Percentiles rank a stretch among this genome's conserved stretches.
Conservation (phyloP, 37 sponge, comb jelly and placozoan species). For the Ianthella basta region DNA sequence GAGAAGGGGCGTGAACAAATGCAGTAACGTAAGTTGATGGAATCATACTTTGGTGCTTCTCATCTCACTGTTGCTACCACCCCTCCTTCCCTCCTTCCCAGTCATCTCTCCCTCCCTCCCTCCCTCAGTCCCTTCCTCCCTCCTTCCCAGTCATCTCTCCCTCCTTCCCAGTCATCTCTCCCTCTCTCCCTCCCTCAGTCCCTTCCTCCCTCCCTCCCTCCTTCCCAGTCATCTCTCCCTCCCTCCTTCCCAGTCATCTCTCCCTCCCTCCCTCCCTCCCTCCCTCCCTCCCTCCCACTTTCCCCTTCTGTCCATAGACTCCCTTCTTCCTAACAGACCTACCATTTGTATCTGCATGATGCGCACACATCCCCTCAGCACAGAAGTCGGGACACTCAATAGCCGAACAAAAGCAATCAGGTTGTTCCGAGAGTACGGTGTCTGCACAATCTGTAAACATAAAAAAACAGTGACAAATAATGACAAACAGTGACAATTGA, state of each 20-base stretch:
- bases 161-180: no score
- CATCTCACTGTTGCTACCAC: no score
- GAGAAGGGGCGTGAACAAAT: no score
- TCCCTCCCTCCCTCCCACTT: background rate
- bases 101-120: background rate
- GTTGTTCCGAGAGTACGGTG: slow-evolving; percentile 50
- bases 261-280: background rate
- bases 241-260: no score
- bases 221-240: no score
- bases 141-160: no score
- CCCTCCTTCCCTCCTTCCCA: background rate
- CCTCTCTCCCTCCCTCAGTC: background rate
- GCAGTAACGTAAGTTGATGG: background rate
- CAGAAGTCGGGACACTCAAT: slow-evolving; percentile 43
- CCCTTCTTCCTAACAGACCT: no score
- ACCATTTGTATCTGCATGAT: slow-evolving; percentile 73
- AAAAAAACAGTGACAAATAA: background rate
- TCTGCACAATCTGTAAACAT: slow-evolving; percentile 56
- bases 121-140: no score
- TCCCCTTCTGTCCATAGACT: background rate
- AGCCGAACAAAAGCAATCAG: slow-evolving; percentile 57
- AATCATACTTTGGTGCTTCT: background rate
- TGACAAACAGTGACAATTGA: background rate
- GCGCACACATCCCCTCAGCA: slow-evolving; percentile 65
- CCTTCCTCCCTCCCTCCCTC: background rate